These are phyloP conservation scores for Pitangus sulphuratus DNA, from an alignment of 2,797 vertebrate species.

Conservation along the genomic window DNA sequence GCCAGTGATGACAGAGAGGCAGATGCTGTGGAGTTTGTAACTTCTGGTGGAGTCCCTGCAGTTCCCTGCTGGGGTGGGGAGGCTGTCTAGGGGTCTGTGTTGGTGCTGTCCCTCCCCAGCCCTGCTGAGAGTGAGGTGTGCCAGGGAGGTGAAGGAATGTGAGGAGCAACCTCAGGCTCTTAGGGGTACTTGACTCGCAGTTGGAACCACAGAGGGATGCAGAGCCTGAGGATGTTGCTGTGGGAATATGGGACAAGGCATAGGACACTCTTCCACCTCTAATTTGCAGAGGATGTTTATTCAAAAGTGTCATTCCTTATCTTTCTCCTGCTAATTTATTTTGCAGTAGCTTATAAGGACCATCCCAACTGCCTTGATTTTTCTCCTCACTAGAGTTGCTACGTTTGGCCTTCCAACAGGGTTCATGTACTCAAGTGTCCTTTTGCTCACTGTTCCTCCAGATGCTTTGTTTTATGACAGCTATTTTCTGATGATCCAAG, in stretches of 20 bases:
- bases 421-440: neutral
- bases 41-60: neutral
- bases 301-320: neutral
- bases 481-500: neutral
- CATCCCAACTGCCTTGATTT: neutral
- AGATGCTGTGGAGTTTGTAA: neutral
- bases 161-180: neutral
- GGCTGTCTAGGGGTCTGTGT: neutral
- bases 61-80: neutral
- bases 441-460: neutral
- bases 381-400: neutral
- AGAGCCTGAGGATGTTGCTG: neutral
- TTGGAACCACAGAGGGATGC: neutral
- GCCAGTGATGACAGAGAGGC: neutral
- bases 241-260: neutral
- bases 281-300: conserved; percentile 24
- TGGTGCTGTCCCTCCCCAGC: neutral
- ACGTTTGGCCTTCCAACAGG: neutral
- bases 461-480: conserved; percentile 10
- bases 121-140: neutral
- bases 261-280: neutral
- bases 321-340: neutral
- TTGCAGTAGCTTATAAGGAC: neutral
- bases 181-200: rapidly evolving
- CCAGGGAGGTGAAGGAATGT: rapidly evolving